These are phyloP conservation scores for Agrilus cyanescens DNA, from an alignment of 2,888 invertebrate genomes.

Conservation along the genomic window DNA sequence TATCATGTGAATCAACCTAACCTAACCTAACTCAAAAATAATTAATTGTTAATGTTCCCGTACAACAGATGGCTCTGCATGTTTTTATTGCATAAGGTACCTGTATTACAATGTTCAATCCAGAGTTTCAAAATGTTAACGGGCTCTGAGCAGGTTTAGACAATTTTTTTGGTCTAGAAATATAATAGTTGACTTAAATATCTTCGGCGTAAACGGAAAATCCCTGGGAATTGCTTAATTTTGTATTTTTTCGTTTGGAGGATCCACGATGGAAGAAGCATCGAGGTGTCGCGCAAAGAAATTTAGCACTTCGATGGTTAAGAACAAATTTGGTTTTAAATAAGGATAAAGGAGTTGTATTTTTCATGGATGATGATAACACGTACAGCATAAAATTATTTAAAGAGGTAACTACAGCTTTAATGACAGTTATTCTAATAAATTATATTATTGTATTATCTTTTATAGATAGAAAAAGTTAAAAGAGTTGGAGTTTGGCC, in stretches of 20 bases:
- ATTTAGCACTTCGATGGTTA: slow-evolving; percentile 74
- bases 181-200: no score
- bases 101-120: no score
- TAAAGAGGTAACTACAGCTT: slow-evolving; percentile 53
- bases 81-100: no score
- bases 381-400: slow-evolving; percentile 84
- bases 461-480: slow-evolving; percentile 64
- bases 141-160: no score
- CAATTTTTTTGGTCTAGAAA: no score
- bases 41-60: no score
- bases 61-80: no score
- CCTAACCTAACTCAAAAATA: no score
- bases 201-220: no score
- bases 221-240: slow-evolving; percentile 1
- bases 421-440: background rate
- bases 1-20: no score
- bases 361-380: slow-evolving; percentile 97
- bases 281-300: slow-evolving; percentile 84
- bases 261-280: slow-evolving; percentile 67
- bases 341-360: slow-evolving; percentile 64
- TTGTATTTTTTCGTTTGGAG: slow-evolving; percentile 15
- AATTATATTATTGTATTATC: slow-evolving; percentile 10
- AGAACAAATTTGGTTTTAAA: slow-evolving; percentile 44
- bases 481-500: slow-evolving; percentile 85
- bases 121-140: no score